Conservation (phyloP, 2,888 invertebrate genomes). For the Ethmia dodecea region DNA sequence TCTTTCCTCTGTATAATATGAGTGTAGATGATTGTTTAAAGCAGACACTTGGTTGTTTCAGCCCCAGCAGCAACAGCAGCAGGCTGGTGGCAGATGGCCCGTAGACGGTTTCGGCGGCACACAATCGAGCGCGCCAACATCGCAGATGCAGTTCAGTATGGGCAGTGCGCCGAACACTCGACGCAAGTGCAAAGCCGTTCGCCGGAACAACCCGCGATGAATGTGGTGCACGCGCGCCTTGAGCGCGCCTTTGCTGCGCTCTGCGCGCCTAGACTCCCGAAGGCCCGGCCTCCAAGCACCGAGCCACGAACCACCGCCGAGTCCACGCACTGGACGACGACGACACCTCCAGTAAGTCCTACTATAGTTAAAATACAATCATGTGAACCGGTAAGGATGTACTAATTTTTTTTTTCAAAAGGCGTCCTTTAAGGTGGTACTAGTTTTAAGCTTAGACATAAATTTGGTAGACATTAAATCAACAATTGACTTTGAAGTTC, state of each 20-base stretch:
- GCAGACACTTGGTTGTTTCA: too few relatives aligned
- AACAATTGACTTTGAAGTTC: neutral
- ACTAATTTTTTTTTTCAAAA: neutral
- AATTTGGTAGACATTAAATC: slow-evolving; percentile 7
- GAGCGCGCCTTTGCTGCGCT: neutral
- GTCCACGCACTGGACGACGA: neutral
- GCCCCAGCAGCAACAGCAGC: slow-evolving; percentile 23
- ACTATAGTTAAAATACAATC: slow-evolving; percentile 1
- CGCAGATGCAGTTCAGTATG: slow-evolving; percentile 54
- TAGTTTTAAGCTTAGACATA: slow-evolving; percentile 12
- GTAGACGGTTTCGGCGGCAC: slow-evolving; percentile 43
- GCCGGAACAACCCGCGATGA: slow-evolving; percentile 46
- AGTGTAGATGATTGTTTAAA: too few relatives aligned
- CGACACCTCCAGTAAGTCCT: neutral
- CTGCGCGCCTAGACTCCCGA: neutral
- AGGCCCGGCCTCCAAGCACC: neutral
- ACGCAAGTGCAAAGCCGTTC: slow-evolving; percentile 50
- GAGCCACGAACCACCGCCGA: neutral
- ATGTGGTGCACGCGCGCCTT: neutral
- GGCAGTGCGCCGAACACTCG: slow-evolving; percentile 41
- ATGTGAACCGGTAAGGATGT: slow-evolving; percentile 17
- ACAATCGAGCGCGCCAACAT: slow-evolving; percentile 18
- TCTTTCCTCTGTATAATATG: too few relatives aligned
- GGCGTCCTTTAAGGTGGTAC: slow-evolving; percentile 13
- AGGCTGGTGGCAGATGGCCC: slow-evolving; percentile 23